Percentiles rank a stretch among this genome's conserved stretches.
These are phyloP conservation scores for Ophiothrix spiculata DNA, from an alignment of 35 echinoderm and acorn worm species.

Conservation along the genomic window DNA sequence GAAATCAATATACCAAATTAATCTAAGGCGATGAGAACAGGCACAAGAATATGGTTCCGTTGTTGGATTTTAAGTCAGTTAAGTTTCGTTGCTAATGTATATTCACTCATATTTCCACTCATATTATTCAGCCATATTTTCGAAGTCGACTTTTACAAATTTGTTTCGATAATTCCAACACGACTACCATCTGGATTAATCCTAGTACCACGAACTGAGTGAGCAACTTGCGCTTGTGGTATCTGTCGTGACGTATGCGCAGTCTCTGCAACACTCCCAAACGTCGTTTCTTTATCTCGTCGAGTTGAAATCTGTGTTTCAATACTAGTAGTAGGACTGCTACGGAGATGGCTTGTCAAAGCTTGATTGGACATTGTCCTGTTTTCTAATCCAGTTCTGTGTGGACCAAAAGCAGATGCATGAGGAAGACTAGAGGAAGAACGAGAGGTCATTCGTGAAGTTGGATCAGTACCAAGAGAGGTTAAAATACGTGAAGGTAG, in stretches of 20 bases:
- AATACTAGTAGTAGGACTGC: neutral
- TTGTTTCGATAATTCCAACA: slow-evolving; percentile 9
- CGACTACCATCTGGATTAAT: neutral
- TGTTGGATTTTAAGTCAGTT: too few relatives aligned
- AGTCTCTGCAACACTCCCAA: neutral
- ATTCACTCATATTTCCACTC: too few relatives aligned
- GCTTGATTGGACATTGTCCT: neutral
- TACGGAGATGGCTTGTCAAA: neutral
- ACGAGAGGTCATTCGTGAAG: neutral
- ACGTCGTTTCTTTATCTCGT: neutral
- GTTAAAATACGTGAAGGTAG: neutral
- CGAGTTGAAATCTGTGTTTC: neutral
- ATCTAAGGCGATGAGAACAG: too few relatives aligned
- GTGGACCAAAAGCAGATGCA: neutral
- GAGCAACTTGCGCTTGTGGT: neutral
- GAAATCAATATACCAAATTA: too few relatives aligned
- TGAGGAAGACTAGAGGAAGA: neutral
- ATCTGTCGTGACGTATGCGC: neutral
- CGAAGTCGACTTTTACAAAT: slow-evolving; percentile 2
- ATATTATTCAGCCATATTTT: too few relatives aligned
- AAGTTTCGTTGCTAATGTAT: too few relatives aligned
- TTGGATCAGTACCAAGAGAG: neutral
- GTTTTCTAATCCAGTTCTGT: neutral
- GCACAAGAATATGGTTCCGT: too few relatives aligned
- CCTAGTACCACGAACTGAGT: neutral